phyloP scores from a whole-genome alignment of 1,140 invertebrate species.

The Conopomorpha cramerella region DNA sequence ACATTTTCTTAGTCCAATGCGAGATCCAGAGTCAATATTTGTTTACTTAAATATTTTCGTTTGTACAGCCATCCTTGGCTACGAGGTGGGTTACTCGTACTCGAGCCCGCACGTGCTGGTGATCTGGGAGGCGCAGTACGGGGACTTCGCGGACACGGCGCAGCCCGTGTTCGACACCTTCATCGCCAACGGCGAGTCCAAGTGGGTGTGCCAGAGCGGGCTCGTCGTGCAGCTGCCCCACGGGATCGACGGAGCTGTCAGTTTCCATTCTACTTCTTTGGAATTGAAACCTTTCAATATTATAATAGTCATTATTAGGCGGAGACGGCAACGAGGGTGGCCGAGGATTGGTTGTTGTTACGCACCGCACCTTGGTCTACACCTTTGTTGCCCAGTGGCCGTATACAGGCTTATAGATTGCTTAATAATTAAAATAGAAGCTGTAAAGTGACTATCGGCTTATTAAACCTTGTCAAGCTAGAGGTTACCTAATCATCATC shows the following conservation, averaged over 20 bases:
- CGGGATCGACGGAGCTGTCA: conserved; percentile 81
- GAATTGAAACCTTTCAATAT: too few relatives aligned
- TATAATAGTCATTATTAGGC: too few relatives aligned
- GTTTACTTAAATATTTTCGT: conserved; percentile 1
- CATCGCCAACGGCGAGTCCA: conserved; percentile 76
- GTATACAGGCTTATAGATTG: too few relatives aligned
- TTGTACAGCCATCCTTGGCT: conserved; percentile 66
- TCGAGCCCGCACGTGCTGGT: conserved; percentile 81
- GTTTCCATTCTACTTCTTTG: too few relatives aligned
- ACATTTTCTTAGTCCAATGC: not conserved
- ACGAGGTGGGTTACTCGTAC: conserved; percentile 84
- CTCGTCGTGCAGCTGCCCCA: conserved; percentile 85
- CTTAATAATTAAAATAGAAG: too few relatives aligned
- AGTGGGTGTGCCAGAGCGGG: conserved; percentile 84
- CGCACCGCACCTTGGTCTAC: too few relatives aligned
- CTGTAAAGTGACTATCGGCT: too few relatives aligned
- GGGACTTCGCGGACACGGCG: conserved; percentile 86
- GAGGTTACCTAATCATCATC: too few relatives aligned
- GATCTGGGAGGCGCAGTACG: conserved; percentile 92
- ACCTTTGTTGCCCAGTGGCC: too few relatives aligned
- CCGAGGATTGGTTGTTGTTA: too few relatives aligned
- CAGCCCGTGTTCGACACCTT: conserved; percentile 88
- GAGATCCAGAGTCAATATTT: not conserved
- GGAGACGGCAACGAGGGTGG: too few relatives aligned
- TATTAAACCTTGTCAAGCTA: too few relatives aligned